phyloP scores from a whole-genome alignment of 2,888 invertebrate species.

The Lamellibrachia satsuma region DNA sequence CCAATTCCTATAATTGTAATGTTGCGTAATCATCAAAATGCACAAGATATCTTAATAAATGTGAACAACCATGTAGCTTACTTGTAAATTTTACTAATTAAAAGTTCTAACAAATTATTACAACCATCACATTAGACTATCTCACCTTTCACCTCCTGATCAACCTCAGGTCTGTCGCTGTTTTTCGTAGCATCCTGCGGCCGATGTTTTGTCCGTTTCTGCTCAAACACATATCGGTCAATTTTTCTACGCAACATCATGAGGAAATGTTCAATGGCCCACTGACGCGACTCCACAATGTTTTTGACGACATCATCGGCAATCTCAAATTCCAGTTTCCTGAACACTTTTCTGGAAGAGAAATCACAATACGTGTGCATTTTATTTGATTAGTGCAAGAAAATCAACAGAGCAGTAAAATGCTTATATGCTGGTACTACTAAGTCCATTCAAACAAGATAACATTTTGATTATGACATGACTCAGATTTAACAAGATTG shows the following conservation, averaged over 20 bases:
- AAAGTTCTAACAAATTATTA: background rate
- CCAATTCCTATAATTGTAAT: too few species aligned
- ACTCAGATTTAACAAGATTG: too few species aligned
- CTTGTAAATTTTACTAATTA: background rate
- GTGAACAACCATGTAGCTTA: background rate
- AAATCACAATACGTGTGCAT: background rate
- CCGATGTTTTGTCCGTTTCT: constrained; percentile 18
- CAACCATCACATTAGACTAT: background rate
- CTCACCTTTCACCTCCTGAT: constrained; percentile 27
- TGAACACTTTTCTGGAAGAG: constrained; percentile 43
- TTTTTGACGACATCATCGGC: constrained; percentile 40
- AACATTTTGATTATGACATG: too few species aligned
- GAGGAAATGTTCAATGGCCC: constrained; percentile 41
- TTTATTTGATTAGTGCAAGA: background rate
- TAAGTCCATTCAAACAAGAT: too few species aligned
- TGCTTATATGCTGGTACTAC: too few species aligned
- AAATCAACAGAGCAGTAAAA: background rate
- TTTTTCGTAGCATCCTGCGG: background rate
- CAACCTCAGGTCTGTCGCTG: constrained; percentile 31
- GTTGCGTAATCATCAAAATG: background rate
- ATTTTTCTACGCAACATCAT: constrained; percentile 39
- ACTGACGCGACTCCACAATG: constrained; percentile 37
- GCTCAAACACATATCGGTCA: constrained; percentile 34
- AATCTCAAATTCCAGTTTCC: constrained; percentile 40
- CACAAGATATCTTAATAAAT: background rate